A percentile compares a stretch with the other conserved stretches of the same genome.
phyloP scores from a whole-genome alignment of 2,888 invertebrate genomes.

The Cephus pulcher region DNA sequence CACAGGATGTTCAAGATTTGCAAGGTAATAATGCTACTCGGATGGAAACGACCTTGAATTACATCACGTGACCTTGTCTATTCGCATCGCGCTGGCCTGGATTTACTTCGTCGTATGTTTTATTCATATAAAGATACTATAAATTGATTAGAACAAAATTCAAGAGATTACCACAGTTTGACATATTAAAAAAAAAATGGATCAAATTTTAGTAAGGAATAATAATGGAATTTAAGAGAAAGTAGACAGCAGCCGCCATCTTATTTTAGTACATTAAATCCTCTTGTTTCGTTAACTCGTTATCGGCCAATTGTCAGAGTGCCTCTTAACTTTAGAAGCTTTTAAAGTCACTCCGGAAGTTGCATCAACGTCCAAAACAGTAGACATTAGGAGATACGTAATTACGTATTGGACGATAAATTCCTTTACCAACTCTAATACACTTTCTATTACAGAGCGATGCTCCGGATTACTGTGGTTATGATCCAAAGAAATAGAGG shows the following conservation, averaged over 20 bases:
- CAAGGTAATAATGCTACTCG: not conserved
- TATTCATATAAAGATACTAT: no score
- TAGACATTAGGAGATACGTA: not conserved
- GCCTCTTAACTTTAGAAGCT: not conserved
- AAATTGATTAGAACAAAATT: not conserved
- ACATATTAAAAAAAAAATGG: not conserved
- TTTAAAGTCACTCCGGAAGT: not conserved
- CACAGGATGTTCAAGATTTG: not conserved
- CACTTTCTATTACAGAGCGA: not conserved
- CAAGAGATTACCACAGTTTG: not conserved
- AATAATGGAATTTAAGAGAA: not conserved
- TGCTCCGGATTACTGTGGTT: not conserved
- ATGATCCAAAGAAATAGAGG: not conserved
- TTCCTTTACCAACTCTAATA: not conserved
- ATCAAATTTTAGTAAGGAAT: not conserved
- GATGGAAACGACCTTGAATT: not conserved
- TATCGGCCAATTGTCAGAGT: not conserved
- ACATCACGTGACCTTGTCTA: not conserved
- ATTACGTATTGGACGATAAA: not conserved
- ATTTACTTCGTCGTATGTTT: not conserved
- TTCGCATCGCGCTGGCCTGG: not conserved
- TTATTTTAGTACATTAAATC: not conserved
- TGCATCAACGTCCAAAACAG: not conserved
- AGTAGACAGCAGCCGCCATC: not conserved
- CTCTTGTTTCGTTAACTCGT: not conserved